Evolutionary conservation across 1,140 invertebrate species (phyloP).

Genomic region (Bombus soroeensis): DNA sequence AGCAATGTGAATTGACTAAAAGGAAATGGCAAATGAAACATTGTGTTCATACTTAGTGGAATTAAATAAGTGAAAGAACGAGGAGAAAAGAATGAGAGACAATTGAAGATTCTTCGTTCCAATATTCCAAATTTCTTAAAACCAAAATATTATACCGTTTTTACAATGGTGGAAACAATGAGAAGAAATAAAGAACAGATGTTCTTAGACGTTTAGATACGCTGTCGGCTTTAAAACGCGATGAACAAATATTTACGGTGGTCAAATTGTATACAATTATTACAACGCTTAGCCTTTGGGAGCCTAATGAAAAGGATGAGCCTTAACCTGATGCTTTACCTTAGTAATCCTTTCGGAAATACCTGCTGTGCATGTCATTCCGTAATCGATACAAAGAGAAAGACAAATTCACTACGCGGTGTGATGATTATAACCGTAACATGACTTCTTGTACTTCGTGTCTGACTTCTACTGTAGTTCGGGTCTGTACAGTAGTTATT

Average conservation of each 20-base stretch:
- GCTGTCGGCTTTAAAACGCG: too few relatives aligned
- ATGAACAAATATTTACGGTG: constrained; percentile 42
- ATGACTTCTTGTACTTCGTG: not conserved
- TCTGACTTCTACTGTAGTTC: not conserved
- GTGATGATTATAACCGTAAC: not conserved
- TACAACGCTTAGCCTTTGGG: constrained; percentile 61
- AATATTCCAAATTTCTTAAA: not conserved
- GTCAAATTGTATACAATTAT: constrained; percentile 64
- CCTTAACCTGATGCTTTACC: constrained; percentile 34
- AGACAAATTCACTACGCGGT: not conserved
- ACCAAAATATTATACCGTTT: not conserved
- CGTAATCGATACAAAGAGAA: not conserved
- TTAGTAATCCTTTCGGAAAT: constrained; percentile 57
- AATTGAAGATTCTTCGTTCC: not conserved
- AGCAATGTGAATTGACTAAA: not conserved
- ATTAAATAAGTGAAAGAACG: not conserved
- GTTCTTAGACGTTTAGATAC: not conserved
- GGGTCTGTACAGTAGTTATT: too few relatives aligned
- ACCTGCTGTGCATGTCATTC: constrained; percentile 30
- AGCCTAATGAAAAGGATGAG: constrained; percentile 39
- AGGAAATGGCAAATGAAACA: not conserved
- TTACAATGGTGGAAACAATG: not conserved
- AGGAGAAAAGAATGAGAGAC: too few relatives aligned
- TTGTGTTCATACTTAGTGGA: not conserved
- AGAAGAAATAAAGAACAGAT: not conserved